Evolutionary conservation across 2,797 vertebrate species (phyloP).

Genomic region (Eulemur mongoz): DNA sequence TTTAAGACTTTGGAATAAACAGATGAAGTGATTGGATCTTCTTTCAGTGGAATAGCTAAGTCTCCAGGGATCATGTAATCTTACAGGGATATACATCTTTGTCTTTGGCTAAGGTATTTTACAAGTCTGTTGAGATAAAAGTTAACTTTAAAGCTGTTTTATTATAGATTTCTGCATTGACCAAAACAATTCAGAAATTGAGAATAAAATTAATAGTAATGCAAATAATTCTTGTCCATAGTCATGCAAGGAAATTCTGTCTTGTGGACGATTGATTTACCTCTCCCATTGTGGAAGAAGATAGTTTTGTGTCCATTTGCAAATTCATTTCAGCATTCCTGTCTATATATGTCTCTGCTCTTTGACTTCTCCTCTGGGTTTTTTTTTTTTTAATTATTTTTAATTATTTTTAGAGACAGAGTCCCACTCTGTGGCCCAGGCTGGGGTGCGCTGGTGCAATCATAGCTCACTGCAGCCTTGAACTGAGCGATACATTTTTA

Average conservation of each 20-base stretch:
- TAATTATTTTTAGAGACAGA: neutral
- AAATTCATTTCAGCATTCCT: neutral
- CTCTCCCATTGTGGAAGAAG: neutral
- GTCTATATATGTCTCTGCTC: neutral
- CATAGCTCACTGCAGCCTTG: neutral
- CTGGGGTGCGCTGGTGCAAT: neutral
- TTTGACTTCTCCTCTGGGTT: neutral
- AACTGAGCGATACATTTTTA: neutral
- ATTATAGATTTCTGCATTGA: neutral
- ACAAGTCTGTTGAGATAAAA: neutral
- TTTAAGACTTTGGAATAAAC: neutral
- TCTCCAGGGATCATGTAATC: neutral
- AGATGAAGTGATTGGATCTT: neutral
- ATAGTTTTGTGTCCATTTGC: neutral
- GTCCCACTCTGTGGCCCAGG: too few species aligned
- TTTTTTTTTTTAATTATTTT: neutral
- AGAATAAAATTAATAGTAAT: neutral
- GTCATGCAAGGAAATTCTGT: neutral
- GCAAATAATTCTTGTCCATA: neutral
- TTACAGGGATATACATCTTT: neutral
- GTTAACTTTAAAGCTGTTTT: neutral
- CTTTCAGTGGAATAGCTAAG: neutral
- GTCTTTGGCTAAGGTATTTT: neutral
- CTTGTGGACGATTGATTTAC: neutral
- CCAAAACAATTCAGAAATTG: neutral